A percentile compares a stretch with the other conserved stretches of the same genome.
These are phyloP conservation scores for Philotrypesis tridentata DNA, from an alignment of 1,140 invertebrate genomes.

Conservation along the genomic window DNA sequence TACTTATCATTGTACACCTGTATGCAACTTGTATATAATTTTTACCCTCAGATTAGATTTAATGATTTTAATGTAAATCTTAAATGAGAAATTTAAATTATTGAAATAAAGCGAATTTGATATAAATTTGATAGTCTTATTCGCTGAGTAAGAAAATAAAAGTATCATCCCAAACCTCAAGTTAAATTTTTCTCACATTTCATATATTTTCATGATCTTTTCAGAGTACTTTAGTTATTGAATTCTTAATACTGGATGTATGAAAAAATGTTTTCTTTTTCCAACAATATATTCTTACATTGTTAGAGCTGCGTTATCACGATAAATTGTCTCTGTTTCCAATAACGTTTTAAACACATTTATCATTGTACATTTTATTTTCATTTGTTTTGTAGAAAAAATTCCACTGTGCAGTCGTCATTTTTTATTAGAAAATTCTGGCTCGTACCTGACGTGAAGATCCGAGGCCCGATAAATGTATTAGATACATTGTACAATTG, in stretches of 20 bases:
- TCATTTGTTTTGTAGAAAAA: constrained; percentile 44
- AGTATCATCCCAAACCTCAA: neutral
- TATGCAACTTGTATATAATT: constrained; percentile 41
- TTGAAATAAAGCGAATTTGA: no score
- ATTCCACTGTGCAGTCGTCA: constrained; percentile 32
- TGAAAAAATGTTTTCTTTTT: constrained; percentile 30
- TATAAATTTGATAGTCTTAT: constrained; percentile 36
- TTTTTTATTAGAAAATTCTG: constrained; percentile 30
- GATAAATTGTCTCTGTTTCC: constrained; percentile 7
- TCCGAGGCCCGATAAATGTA: constrained; percentile 18
- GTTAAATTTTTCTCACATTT: neutral
- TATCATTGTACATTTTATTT: constrained; percentile 32
- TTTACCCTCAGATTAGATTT: neutral
- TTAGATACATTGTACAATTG: neutral
- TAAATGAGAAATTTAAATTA: neutral
- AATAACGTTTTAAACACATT: constrained; percentile 38
- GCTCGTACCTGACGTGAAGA: constrained; percentile 16
- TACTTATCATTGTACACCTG: constrained; percentile 1
- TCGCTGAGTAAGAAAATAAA: neutral
- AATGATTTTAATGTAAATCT: neutral
- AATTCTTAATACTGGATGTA: constrained; percentile 19
- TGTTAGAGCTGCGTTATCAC: neutral
- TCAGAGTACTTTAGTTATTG: constrained; percentile 7
- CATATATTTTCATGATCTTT: neutral
- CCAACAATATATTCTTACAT: constrained; percentile 32